phyloP scores from a whole-genome alignment of 1,140 invertebrate genomes.

The Lepidurus packardi region DNA sequence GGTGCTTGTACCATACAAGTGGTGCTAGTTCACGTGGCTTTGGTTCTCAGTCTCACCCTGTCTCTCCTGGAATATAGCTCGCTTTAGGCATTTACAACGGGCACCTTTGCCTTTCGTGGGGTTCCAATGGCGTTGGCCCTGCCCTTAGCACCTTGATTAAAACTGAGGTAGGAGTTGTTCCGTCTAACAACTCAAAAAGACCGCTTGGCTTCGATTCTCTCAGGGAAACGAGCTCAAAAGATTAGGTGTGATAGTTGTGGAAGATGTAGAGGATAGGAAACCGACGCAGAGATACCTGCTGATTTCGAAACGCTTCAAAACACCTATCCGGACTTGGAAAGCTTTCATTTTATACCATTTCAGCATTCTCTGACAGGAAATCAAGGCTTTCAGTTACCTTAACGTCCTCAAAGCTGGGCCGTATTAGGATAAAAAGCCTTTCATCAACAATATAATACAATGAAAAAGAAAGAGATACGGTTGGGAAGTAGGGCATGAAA shows the following conservation, averaged over 20 bases:
- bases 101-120: slow-evolving; percentile 8
- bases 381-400: too few relatives aligned
- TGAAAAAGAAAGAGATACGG: too few relatives aligned
- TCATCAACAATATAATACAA: too few relatives aligned
- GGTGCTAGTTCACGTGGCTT: slow-evolving; percentile 9
- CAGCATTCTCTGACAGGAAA: too few relatives aligned
- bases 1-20: neutral
- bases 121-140: slow-evolving; percentile 13
- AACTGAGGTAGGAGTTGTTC: slow-evolving; percentile 9
- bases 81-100: slow-evolving; percentile 12
- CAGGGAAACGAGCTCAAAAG: neutral
- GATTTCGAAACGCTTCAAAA: neutral
- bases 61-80: neutral
- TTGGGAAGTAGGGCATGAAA: too few relatives aligned
- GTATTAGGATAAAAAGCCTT: too few relatives aligned
- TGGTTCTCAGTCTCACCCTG: slow-evolving; percentile 9
- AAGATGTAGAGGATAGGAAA: neutral
- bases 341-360: too few relatives aligned
- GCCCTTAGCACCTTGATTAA: slow-evolving; percentile 7
- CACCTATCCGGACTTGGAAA: too few relatives aligned
- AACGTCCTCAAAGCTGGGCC: too few relatives aligned
- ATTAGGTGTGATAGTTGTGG: neutral
- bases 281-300: neutral
- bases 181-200: neutral
- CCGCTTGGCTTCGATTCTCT: neutral